phyloP scores from a whole-genome alignment of 2,113 vertebrate genomes.

The Zosterops pallidus region DNA sequence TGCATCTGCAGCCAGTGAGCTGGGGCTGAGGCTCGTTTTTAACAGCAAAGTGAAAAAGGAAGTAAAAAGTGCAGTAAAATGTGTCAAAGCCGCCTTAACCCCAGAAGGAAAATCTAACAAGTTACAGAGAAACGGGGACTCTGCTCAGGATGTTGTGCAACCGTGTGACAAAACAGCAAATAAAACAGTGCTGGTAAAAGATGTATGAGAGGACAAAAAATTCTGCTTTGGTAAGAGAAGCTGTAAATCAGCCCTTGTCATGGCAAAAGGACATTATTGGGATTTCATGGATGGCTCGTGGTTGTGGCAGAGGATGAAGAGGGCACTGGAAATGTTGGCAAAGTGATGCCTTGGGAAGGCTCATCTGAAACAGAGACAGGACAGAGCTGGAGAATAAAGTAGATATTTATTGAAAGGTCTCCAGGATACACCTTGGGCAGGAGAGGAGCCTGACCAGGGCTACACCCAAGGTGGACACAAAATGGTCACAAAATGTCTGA shows the following conservation, averaged over 20 bases:
- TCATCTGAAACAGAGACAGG: neutral
- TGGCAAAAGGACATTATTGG: neutral
- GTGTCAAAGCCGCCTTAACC: neutral
- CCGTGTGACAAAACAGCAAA: neutral
- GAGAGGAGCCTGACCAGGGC: no score
- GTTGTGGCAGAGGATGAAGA: neutral
- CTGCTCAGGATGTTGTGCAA: neutral
- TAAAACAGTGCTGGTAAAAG: neutral
- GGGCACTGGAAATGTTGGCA: accelerated
- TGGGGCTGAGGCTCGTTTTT: neutral
- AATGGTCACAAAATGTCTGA: no score
- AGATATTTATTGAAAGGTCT: no score
- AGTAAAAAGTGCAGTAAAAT: neutral
- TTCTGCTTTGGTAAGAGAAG: neutral
- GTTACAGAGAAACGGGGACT: neutral
- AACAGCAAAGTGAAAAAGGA: neutral
- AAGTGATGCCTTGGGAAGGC: neutral
- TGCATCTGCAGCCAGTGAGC: accelerated
- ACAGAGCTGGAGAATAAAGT: no score
- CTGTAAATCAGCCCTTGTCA: neutral
- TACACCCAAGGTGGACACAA: no score
- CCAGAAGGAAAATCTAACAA: neutral
- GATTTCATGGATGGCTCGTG: neutral
- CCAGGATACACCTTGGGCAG: no score
- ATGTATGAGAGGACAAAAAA: neutral